Percentiles rank a stretch among this genome's conserved stretches.
These are phyloP conservation scores for Acestrorhynchus altus DNA, from an alignment of 2,797 vertebrate genomes.

Conservation along the genomic window DNA sequence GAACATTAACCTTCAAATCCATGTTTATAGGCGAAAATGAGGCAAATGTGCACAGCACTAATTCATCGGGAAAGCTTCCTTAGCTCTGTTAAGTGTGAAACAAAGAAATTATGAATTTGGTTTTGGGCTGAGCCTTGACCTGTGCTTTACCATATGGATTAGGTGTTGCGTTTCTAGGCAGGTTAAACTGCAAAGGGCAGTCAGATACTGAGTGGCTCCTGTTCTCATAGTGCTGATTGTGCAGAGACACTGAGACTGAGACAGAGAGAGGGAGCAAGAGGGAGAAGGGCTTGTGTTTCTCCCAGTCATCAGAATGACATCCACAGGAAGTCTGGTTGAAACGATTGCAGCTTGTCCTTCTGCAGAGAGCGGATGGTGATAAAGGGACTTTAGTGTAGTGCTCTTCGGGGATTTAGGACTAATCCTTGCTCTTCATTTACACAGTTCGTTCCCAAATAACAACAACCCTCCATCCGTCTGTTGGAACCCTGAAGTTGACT, in stretches of 20 bases:
- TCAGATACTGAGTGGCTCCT: slow-evolving; percentile 25
- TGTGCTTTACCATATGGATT: not conserved
- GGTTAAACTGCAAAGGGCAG: slow-evolving; percentile 24
- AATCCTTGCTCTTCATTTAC: slow-evolving; percentile 15
- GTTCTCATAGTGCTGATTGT: slow-evolving; percentile 26
- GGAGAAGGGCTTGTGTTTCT: slow-evolving; percentile 40
- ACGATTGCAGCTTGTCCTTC: slow-evolving; percentile 4
- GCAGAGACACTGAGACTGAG: not conserved
- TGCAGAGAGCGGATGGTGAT: slow-evolving; percentile 30
- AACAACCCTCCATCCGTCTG: not conserved
- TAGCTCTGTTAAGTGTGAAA: too few species aligned
- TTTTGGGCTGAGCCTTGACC: not conserved
- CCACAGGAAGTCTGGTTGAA: slow-evolving; percentile 16
- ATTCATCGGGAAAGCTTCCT: too few species aligned
- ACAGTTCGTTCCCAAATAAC: slow-evolving; percentile 29
- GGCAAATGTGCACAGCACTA: too few species aligned
- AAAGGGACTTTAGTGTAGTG: slow-evolving; percentile 20
- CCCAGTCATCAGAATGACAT: slow-evolving; percentile 45
- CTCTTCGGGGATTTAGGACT: slow-evolving; percentile 26
- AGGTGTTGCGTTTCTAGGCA: slow-evolving; percentile 12
- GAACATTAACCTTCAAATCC: too few species aligned
- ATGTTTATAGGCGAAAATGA: too few species aligned
- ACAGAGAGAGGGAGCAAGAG: not conserved
- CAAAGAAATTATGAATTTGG: too few species aligned
- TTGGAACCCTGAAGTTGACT: slow-evolving; percentile 1